These are phyloP conservation scores for Megastigmus dorsalis DNA, from an alignment of 2,888 invertebrate genomes.

Conservation along the genomic window DNA sequence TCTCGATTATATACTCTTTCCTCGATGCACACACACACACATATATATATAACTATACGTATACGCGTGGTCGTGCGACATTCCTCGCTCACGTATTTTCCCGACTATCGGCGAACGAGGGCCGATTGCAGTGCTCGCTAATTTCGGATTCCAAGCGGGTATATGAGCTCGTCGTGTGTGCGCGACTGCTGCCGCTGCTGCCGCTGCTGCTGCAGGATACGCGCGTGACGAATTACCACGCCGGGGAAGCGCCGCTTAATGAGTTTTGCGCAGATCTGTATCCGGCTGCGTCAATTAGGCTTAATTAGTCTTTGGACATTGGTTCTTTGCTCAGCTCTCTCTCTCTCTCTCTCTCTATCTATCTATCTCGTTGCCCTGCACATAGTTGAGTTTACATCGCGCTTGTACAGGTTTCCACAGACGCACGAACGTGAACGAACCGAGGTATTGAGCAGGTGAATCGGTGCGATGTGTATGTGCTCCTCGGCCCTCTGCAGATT, in stretches of 20 bases:
- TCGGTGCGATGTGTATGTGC: too few relatives aligned
- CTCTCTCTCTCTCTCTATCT: too few relatives aligned
- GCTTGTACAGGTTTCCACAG: too few relatives aligned
- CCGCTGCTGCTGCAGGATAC: background rate
- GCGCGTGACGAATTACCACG: constrained; percentile 29
- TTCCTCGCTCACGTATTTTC: constrained; percentile 19
- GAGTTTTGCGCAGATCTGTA: constrained; percentile 44
- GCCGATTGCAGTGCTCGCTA: background rate
- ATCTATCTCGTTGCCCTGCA: background rate
- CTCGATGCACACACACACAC: too few relatives aligned
- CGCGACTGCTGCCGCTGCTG: too few relatives aligned
- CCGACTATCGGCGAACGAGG: background rate
- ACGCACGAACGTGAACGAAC: too few relatives aligned
- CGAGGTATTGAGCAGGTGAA: too few relatives aligned
- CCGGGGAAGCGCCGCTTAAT: constrained; percentile 19
- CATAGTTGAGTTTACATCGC: too few relatives aligned
- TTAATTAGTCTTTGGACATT: constrained; percentile 39
- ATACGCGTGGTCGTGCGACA: too few relatives aligned
- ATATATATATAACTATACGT: too few relatives aligned
- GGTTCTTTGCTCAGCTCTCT: background rate
- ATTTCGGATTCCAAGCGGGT: constrained; percentile 14
- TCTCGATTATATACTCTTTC: background rate
- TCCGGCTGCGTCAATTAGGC: constrained; percentile 44
- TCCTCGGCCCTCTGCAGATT: too few relatives aligned
- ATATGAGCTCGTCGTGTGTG: too few relatives aligned